Evolutionary conservation across 1,140 invertebrate genomes (phyloP), one percentile per base, ranked within the genome.

Genomic region (Zeugodacus cucurbitae): DNA sequence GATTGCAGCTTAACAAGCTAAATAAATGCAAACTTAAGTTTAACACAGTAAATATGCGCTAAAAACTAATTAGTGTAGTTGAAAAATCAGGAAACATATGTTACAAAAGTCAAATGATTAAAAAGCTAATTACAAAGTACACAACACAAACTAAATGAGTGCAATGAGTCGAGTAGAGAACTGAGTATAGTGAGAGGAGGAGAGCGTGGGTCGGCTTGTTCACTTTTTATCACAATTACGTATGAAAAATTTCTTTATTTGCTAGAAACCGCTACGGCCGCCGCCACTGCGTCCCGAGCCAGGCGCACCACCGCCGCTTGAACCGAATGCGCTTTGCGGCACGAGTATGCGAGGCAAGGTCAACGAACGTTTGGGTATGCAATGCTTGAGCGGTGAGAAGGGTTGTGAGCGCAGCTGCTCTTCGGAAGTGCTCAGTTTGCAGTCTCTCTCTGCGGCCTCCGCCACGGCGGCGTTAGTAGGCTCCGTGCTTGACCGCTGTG

Each of bases 171-270:
- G 86, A 54, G 48, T 7, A 59, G 20, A 85, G 57, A 87, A 57
- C 32, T 67, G 14, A 32, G 32, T 32, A 4, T 32, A 4, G n/a
- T 67, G 89, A 59, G 59, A 67, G 37, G 32, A 17, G 6, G 11
- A 44, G 70, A 17, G 32, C 34, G 37, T 11, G 29, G 44, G 3
- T 44, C 74, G 74, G 74, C 41, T n/a, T 48, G 57, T 89, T 91
- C 90, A 92, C 89, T 92, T 92, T 92, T 92, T 92, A 92, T 92
- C 91, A 92, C 91, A 92, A 92, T 92, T 92, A 90, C 91, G 91
- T 91, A 92, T 92, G 91, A 92, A 92, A 91, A 92, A 92, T 91
- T 92, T 92, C 91, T 92, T 92, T 92, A 92, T 91, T 91, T 92
- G 91, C 91, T 92, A 92, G 91, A 92, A 92, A 87, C 91, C 89